phyloP scores from a whole-genome alignment of 1,140 invertebrate genomes.

The Asbolus verrucosus region DNA sequence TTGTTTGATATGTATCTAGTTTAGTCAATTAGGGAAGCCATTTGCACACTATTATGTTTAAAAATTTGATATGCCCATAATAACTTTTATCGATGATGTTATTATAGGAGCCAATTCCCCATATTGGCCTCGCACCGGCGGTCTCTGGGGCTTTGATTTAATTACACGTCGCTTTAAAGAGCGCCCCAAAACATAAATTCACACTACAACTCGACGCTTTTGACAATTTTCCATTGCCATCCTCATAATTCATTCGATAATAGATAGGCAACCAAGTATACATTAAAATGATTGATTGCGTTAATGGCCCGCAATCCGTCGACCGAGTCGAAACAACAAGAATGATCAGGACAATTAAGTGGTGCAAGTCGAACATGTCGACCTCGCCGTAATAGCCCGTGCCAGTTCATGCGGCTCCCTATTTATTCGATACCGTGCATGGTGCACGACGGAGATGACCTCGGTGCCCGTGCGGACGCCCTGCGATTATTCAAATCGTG shows the following conservation, averaged over 20 bases:
- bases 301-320: too few relatives aligned
- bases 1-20: constrained; percentile 12
- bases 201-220: not conserved
- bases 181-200: not conserved
- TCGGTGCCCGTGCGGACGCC: too few relatives aligned
- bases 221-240: too few relatives aligned
- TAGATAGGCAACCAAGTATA: constrained; percentile 3
- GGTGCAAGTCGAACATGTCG: too few relatives aligned
- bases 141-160: constrained; percentile 22
- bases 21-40: constrained; percentile 13
- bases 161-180: constrained; percentile 12
- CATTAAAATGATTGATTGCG: not conserved
- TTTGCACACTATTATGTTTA: constrained; percentile 32
- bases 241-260: not conserved
- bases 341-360: too few relatives aligned
- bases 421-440: too few relatives aligned
- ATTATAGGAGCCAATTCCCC: constrained; percentile 17
- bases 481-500: too few relatives aligned
- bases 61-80: constrained; percentile 26
- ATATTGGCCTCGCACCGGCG: constrained; percentile 10
- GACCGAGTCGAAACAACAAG: too few relatives aligned
- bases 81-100: constrained; percentile 31
- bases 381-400: too few relatives aligned
- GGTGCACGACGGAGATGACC: too few relatives aligned
- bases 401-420: too few relatives aligned